Evolutionary conservation across 2,797 vertebrate species (phyloP).

Genomic region (Acanthurus lineatus): DNA sequence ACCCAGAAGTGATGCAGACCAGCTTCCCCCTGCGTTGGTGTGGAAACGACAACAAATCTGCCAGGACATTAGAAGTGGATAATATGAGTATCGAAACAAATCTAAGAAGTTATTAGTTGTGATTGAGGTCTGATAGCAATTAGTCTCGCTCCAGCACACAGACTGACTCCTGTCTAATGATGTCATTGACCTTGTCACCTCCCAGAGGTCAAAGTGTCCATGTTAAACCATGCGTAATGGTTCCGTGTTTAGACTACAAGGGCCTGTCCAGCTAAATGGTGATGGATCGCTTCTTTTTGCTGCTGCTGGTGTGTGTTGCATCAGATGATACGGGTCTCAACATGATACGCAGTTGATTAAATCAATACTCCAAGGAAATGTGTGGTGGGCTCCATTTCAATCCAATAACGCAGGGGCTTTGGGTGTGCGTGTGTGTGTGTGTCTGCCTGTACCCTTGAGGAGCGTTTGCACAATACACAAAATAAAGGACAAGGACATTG

Average conservation of each 20-base stretch:
- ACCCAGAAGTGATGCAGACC: slow-evolving; percentile 59
- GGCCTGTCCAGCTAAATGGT: slow-evolving; percentile 83
- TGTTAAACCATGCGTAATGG: slow-evolving; percentile 85
- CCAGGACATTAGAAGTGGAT: slow-evolving; percentile 73
- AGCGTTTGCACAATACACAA: slow-evolving; percentile 50
- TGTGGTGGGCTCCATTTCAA: slow-evolving; percentile 80
- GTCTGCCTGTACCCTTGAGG: slow-evolving; percentile 63
- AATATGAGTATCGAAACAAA: slow-evolving; percentile 79
- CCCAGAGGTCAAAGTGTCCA: slow-evolving; percentile 82
- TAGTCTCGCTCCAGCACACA: slow-evolving; percentile 74
- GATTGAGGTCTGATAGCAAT: slow-evolving; percentile 85
- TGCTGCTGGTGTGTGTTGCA: slow-evolving; percentile 80
- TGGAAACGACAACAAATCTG: slow-evolving; percentile 68
- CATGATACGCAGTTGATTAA: slow-evolving; percentile 85
- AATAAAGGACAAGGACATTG: slow-evolving; percentile 76
- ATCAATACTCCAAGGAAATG: slow-evolving; percentile 87
- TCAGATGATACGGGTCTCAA: slow-evolving; percentile 83
- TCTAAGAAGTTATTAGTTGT: slow-evolving; percentile 80
- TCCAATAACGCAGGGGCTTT: slow-evolving; percentile 79
- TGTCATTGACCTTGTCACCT: slow-evolving; percentile 85
- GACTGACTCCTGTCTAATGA: slow-evolving; percentile 81
- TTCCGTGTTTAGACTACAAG: slow-evolving; percentile 85
- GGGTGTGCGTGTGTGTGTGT: slow-evolving; percentile 32
- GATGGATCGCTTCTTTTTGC: slow-evolving; percentile 83
- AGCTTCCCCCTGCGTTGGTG: slow-evolving; percentile 35